These are phyloP conservation scores for Brachionus paranguensis DNA, from an alignment of 1,140 invertebrate genomes.

Conservation along the genomic window DNA sequence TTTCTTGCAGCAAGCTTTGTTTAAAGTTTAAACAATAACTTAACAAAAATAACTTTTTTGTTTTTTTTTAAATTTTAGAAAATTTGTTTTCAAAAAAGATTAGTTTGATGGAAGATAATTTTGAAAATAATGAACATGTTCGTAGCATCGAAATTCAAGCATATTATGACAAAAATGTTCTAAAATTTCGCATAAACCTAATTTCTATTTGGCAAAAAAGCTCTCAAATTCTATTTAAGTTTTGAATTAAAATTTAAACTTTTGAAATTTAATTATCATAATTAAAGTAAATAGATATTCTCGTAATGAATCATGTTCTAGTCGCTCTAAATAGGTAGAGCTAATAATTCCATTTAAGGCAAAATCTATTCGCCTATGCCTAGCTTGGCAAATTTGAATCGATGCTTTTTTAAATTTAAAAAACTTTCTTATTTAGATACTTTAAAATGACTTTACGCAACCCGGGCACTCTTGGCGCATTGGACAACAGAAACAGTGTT, in stretches of 20 bases:
- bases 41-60: background rate
- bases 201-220: background rate
- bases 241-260: background rate
- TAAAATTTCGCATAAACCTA: background rate
- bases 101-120: background rate
- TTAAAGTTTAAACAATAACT: too few species aligned
- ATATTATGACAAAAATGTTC: background rate
- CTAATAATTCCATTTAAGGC: background rate
- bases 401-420: background rate
- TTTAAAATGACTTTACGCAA: conserved; percentile 23
- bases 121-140: background rate
- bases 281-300: background rate
- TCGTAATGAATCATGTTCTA: conserved; percentile 6
- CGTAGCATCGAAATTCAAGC: background rate
- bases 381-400: background rate
- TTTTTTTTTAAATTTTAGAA: background rate
- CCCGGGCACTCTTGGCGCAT: background rate
- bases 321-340: background rate
- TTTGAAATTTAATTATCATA: background rate
- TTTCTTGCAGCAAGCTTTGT: too few species aligned
- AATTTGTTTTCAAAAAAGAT: background rate
- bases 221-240: background rate
- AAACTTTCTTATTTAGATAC: background rate
- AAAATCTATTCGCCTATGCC: background rate
- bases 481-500: background rate